Evolutionary conservation across 1,140 invertebrate species (phyloP), one percentile per base, ranked within the genome.

Genomic region (Helicorthomorpha holstii): DNA sequence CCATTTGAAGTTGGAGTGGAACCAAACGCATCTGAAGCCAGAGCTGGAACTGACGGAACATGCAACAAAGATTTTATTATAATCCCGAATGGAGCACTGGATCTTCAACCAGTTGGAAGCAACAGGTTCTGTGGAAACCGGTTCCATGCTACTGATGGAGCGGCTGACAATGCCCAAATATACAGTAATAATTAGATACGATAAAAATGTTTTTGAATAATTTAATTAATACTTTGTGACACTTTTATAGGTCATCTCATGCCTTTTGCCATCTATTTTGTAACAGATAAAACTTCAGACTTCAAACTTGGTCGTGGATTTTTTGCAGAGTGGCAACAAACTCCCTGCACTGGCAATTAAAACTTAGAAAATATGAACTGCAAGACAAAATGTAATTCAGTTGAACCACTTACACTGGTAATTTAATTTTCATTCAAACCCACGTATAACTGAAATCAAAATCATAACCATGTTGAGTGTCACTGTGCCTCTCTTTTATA

Each of bases 221-320:
- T 46, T 19, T 10, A 22, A 4, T 46, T 22, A 7, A 7, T 25
- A 25, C 4, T 25, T 12, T 46, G 44, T 25, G 7, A 22, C 44
- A 7, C 12, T 46, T 46, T 22, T 46, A 7, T 22, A 52, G 51
- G 51, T 48, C 51, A 34, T 25, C 49, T 52, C 12, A 52, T 52
- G 51, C 51, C 51, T 21, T 56, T 58, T 27, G 53, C 51, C 27
- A 47, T 43, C 12, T 46, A 25, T 14, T 54, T 58, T 24, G 44
- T 27, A 1, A 51, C 57, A 2, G 48, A 58, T 45, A 52, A 49
- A 4, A 52, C 49, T 14, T 48, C 49, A 1, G 55, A 34, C 27
- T 53, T 51, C 22, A 59, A 57, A 45, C 16, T 16, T 2, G 57
- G 54, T 27, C 44, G 27, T 27, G 58, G 58, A n/a, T 59, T 58